Base-by-base conservation (phyloP, 2,888 invertebrate genomes). In the Sphaeridia pumilis region DNA sequence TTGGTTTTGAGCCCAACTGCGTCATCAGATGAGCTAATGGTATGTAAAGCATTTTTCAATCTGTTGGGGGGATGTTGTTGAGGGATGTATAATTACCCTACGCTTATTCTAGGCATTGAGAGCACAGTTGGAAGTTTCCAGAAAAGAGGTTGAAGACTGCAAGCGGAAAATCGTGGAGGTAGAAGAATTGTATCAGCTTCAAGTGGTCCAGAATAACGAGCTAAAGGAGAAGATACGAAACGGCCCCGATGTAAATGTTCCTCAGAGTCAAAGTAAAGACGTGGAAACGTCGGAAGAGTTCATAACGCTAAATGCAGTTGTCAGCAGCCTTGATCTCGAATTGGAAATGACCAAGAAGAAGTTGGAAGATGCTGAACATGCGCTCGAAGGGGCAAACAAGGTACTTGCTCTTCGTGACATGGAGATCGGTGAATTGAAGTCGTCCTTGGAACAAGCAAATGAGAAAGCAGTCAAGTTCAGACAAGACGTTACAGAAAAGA, bases 211-310 rank as follows among this genome's bases (percentile, higher is more conserved):
- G 21, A 49, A 38, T 14, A 21, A 3, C 21, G 42, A 49, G 20
- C 17, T 49, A 10, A 49, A 49, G 17, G 31, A 49, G 17, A 27
- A 27, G n/a, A 21, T 49, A 2, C 42, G 49, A 2, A 28, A 14
- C 12, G 12, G 17, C 10, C n/a, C n/a, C n/a, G n/a, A n/a, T n/a
- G n/a, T n/a, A n/a, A n/a, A n/a, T n/a, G n/a, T n/a, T n/a, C n/a
- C n/a, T n/a, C n/a, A n/a, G 36, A 36, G 10, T 36, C 4, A 4
- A 36, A 7, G 10, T 7, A 25, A 17, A 25, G n/a, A 4, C 7
- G 2, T 17, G 44, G 12, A 36, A 35, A 4, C 4, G 36, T 34
- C 14, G 22, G 2, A 21, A 17, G n/a, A 20, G 31, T 3, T n/a
- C 26, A 5, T 14, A 12, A 4, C 25, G 10, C 2, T 3, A 20